Base-by-base conservation (phyloP, 92 coral and sea anemone genomes). In the Heliopora coerulea region DNA sequence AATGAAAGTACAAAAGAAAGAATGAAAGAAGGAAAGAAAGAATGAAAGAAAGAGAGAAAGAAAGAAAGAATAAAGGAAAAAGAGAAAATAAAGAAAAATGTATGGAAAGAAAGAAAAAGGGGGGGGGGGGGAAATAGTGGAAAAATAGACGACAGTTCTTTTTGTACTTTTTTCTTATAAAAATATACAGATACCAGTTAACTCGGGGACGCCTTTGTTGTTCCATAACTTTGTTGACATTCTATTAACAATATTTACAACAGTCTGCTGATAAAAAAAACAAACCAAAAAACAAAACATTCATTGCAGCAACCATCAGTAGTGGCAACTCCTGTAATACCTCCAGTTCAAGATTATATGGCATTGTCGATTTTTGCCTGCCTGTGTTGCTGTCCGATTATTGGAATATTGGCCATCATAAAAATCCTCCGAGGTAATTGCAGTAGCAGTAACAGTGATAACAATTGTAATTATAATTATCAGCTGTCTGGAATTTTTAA, bases 361-460 rank as follows among this genome's bases (percentile, higher is more conserved):
- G 85, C 70, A 3, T 70, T 91, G 23, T 80, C 97, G 4, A 88
- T 91, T 37, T n/a, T n/a, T n/a, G n/a, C n/a, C n/a, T n/a, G n/a
- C n/a, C 78, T 91, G 0, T 91, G 95, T 49, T 91, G 97, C 57
- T 91, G 86, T 57, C 86, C 91, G 86, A 90, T 89, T 15, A 44
- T 91, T 32, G 97, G 97, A 61, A 74, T 91, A 41, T 64, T 89
- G 17, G 92, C 97, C 10, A 83, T 91, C 48, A 70, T 85, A 48
- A 91, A n/a, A 83, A 74, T 91, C 97, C 6, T 88, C 83, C 59
- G 93, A 91, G 88, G 97, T 88, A 56, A 65, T 37, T 4, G 11
- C 11, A 37, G 11, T 37, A 37, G 11, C 11, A n/a, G n/a, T n/a
- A n/a, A n/a, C n/a, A n/a, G n/a, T n/a, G n/a, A n/a, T n/a, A n/a